Evolutionary conservation across 2,888 invertebrate species (phyloP), one percentile per base, ranked within the genome.

Genomic region (Pristionchus japonicus): DNA sequence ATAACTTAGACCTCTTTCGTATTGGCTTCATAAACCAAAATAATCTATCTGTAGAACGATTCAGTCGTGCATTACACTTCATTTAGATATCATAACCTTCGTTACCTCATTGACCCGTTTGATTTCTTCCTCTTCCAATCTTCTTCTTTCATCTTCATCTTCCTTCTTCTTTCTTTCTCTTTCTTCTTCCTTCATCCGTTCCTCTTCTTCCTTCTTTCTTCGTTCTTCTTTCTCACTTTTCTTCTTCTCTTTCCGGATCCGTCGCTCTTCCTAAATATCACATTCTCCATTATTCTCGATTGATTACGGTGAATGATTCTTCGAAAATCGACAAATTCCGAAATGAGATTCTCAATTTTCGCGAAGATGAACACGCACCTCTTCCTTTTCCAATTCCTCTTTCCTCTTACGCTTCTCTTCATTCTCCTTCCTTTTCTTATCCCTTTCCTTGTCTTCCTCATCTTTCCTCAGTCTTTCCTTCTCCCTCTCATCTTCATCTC

Each of bases 331-430:
- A n/a, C n/a, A n/a, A n/a, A n/a, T n/a, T n/a, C n/a, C n/a, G n/a
- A n/a, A n/a, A n/a, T n/a, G n/a, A n/a, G n/a, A n/a, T n/a, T n/a
- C n/a, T n/a, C n/a, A n/a, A n/a, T n/a, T n/a, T n/a, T n/a, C n/a
- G n/a, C n/a, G n/a, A n/a, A n/a, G n/a, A n/a, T n/a, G n/a, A n/a
- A n/a, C n/a, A n/a, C n/a, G n/a, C n/a, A 52, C 83, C 52, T 83
- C 52, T 52, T 83, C 83, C n/a, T 52, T 83, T 52, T 83, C 83
- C 34, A 40, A 20, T 27, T 83, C 52, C 23, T 83, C 83, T 52
- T 52, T 83, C n/a, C 40, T 40, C 31, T 52, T 83, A 15, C 49
- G 40, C 52, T 27, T 52, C 20, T 83, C 83, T 4, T 83, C 83
- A 23, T 9, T 17, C 47, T 47, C 47, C 43, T 47, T 80, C 43